Percentiles rank a stretch among this genome's conserved stretches.
Evolutionary conservation across 1,140 invertebrate species (phyloP).

Genomic region (Heliconius eleuchia): DNA sequence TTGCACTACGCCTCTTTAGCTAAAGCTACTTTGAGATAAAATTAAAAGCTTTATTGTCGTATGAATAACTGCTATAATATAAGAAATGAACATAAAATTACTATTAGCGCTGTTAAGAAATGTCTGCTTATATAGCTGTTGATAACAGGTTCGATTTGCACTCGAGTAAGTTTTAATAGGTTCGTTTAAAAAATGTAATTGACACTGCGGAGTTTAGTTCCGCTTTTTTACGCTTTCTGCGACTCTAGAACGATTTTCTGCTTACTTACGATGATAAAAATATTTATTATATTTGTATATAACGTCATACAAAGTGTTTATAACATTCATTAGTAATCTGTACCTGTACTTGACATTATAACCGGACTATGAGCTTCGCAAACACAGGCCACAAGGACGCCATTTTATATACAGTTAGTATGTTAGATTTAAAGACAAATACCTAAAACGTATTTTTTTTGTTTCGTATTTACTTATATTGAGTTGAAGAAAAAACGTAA

Average conservation of each 20-base stretch:
- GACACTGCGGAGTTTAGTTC: too few species aligned
- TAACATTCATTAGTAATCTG: conserved; percentile 1
- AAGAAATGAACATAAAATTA: neutral
- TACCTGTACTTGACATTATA: conserved; percentile 2
- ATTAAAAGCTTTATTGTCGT: conserved; percentile 4
- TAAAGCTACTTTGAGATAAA: conserved; percentile 31
- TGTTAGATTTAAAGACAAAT: neutral
- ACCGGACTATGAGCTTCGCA: neutral
- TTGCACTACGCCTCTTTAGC: conserved; percentile 43
- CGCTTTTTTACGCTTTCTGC: too few species aligned
- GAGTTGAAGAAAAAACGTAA: too few species aligned
- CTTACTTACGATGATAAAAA: neutral
- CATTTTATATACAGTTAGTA: neutral
- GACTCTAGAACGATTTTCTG: too few species aligned
- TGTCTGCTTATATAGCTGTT: too few species aligned
- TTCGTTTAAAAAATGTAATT: too few species aligned
- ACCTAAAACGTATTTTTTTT: neutral
- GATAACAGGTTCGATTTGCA: too few species aligned
- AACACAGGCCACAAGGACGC: neutral
- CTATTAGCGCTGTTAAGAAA: too few species aligned
- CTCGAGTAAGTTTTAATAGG: too few species aligned
- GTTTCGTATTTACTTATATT: neutral
- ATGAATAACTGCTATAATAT: neutral
- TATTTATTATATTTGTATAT: neutral
- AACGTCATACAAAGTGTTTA: neutral